Conservation (phyloP, 2,113 vertebrate species). For the Cyprinodon variegatus region DNA sequence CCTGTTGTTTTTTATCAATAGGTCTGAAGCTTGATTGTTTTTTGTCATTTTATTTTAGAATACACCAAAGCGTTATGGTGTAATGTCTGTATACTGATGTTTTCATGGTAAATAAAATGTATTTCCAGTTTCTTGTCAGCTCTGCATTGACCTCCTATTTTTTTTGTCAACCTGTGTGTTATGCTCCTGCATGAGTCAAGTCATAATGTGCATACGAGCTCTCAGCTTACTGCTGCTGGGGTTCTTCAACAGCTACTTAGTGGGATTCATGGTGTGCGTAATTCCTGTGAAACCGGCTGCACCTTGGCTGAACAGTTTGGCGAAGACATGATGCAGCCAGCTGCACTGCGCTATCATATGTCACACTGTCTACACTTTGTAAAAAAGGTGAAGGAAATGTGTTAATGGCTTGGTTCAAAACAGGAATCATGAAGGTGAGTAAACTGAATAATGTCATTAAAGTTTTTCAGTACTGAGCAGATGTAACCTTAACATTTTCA, state of each 20-base stretch:
- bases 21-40: not conserved
- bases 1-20: not conserved
- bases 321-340: not conserved
- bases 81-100: not conserved
- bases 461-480: too few relatives aligned
- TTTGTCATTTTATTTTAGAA: not conserved
- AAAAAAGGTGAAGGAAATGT: slow-evolving; percentile 19
- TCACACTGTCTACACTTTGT: slow-evolving; percentile 11
- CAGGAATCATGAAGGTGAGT: too few relatives aligned
- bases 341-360: slow-evolving; percentile 20
- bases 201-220: slow-evolving; percentile 11
- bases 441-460: too few relatives aligned
- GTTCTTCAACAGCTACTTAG: slow-evolving; percentile 57
- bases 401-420: not conserved
- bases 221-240: slow-evolving; percentile 32
- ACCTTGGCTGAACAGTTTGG: slow-evolving; percentile 44
- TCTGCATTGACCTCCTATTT: not conserved
- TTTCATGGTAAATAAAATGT: slow-evolving; percentile 18
- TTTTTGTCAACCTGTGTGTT: not conserved
- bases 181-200: not conserved
- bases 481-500: too few relatives aligned
- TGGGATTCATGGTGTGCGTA: slow-evolving; percentile 70
- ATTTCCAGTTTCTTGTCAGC: not conserved
- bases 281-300: slow-evolving; percentile 67
- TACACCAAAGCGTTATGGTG: not conserved